Conservation (phyloP, 2,888 invertebrate species). For the Plebejus argus region DNA sequence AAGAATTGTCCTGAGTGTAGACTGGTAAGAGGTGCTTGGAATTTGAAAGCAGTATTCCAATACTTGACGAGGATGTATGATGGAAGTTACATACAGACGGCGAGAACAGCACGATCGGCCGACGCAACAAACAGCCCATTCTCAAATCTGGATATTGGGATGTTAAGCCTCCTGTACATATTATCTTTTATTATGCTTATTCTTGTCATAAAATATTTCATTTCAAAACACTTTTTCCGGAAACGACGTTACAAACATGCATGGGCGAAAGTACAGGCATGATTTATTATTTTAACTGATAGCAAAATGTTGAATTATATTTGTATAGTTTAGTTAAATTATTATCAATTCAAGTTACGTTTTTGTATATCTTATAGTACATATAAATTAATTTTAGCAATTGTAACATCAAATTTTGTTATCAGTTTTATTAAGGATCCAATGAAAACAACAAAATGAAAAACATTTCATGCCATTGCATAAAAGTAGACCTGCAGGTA, state of each 20-base stretch:
- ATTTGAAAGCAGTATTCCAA: slow-evolving; percentile 81
- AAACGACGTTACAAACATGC: slow-evolving; percentile 88
- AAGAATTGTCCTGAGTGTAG: slow-evolving; percentile 86
- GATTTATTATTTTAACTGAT: slow-evolving; percentile 31
- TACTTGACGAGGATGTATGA: slow-evolving; percentile 81
- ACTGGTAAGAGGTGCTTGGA: slow-evolving; percentile 80
- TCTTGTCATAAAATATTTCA: slow-evolving; percentile 88
- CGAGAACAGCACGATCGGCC: slow-evolving; percentile 50
- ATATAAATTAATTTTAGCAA: background rate
- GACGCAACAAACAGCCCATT: slow-evolving; percentile 72
- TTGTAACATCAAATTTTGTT: slow-evolving; percentile 26
- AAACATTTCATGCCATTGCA: background rate
- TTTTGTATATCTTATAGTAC: background rate
- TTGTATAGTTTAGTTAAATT: background rate
- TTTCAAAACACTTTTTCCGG: slow-evolving; percentile 85
- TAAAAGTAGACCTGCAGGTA: background rate
- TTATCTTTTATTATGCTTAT: slow-evolving; percentile 88
- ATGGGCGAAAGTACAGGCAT: slow-evolving; percentile 86
- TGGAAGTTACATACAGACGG: slow-evolving; percentile 54
- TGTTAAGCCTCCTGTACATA: slow-evolving; percentile 88
- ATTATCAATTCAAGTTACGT: background rate
- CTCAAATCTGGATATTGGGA: slow-evolving; percentile 86
- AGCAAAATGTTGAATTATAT: slow-evolving; percentile 27
- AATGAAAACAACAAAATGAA: background rate
- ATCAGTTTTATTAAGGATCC: slow-evolving; percentile 24